A percentile compares a stretch with the other conserved stretches of the same genome.
Conservation (phyloP, 2,797 vertebrate genomes). For the Gymnodraco acuticeps region DNA sequence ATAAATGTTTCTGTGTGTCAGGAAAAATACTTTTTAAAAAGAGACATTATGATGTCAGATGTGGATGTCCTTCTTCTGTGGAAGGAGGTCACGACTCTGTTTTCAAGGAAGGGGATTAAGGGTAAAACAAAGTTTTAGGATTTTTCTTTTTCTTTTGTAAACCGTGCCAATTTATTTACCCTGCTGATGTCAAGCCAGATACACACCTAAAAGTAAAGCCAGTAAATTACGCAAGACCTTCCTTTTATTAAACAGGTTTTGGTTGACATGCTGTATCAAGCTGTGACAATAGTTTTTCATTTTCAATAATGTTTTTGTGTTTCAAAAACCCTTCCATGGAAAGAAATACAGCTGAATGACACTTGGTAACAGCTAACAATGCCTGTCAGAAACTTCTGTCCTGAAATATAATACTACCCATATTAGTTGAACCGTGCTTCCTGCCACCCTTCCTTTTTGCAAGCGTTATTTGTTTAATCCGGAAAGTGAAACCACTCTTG, state of each 20-base stretch:
- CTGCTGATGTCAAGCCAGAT: background rate
- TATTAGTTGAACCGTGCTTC: slow-evolving; percentile 4
- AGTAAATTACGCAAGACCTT: background rate
- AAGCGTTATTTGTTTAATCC: slow-evolving; percentile 23
- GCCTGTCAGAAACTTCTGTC: background rate
- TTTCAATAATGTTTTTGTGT: background rate
- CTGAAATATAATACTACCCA: slow-evolving; percentile 17
- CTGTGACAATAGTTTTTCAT: background rate
- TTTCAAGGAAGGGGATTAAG: background rate
- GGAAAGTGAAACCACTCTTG: slow-evolving; percentile 34
- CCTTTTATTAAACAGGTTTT: background rate
- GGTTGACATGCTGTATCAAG: background rate
- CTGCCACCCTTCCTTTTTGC: slow-evolving; percentile 43
- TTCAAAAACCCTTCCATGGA: background rate
- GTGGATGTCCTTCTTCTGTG: background rate
- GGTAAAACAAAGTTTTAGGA: background rate
- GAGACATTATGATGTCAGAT: background rate
- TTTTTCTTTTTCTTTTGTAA: background rate
- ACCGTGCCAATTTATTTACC: background rate
- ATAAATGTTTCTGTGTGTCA: background rate
- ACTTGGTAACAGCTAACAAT: no score
- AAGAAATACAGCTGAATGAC: background rate
- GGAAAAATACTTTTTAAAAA: background rate
- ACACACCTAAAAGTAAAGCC: background rate
- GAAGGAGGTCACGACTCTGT: background rate